Percentiles rank a stretch among this genome's conserved stretches.
Evolutionary conservation across 2,888 invertebrate species (phyloP).

Genomic region (Xestia xanthographa): DNA sequence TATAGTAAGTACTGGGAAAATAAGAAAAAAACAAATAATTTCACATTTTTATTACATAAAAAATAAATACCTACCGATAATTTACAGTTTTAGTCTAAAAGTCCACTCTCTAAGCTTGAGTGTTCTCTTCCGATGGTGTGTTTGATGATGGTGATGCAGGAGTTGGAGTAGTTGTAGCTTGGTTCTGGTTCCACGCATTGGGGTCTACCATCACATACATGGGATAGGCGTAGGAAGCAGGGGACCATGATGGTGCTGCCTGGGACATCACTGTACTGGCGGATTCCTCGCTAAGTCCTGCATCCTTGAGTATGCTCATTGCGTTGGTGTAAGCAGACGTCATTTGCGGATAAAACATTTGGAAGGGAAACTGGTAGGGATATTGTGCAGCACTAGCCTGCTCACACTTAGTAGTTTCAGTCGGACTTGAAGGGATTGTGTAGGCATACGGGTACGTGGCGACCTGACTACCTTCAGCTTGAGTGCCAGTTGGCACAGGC

Average conservation of each 20-base stretch:
- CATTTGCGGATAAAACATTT: conserved; percentile 84
- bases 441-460: conserved; percentile 76
- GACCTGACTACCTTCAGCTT: conserved; percentile 66
- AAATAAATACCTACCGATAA: conserved; percentile 63
- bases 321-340: conserved; percentile 82
- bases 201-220: conserved; percentile 86
- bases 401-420: conserved; percentile 73
- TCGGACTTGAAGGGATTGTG: conserved; percentile 63
- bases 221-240: conserved; percentile 79
- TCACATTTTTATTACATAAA: conserved; percentile 45
- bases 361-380: conserved; percentile 74
- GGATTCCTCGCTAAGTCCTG: conserved; percentile 76
- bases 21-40: conserved; percentile 4
- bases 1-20: background rate
- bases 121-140: conserved; percentile 57
- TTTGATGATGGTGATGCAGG: conserved; percentile 58
- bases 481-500: conserved; percentile 69
- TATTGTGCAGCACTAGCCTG: conserved; percentile 72
- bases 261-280: conserved; percentile 70
- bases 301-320: conserved; percentile 78
- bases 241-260: conserved; percentile 78
- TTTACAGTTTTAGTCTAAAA: conserved; percentile 26
- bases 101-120: conserved; percentile 38
- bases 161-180: conserved; percentile 69
- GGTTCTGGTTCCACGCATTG: conserved; percentile 77